Evolutionary conservation across 92 coral and sea anemone genomes (phyloP), one percentile per base, ranked within the genome.

Genomic region (Paramuricea clavata): DNA sequence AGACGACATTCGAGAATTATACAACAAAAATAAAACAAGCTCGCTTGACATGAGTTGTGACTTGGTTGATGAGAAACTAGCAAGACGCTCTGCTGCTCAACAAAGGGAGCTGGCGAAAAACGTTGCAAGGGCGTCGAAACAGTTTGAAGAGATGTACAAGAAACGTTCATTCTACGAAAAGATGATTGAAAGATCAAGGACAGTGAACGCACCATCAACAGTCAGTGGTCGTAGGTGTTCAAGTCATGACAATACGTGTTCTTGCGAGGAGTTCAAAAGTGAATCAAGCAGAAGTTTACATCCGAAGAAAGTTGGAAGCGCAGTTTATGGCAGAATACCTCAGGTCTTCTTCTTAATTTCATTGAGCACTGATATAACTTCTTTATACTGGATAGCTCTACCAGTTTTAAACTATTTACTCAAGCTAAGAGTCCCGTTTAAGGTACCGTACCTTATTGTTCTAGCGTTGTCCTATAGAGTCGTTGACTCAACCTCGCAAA

Each of bases 31-130:
- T 19, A 17, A 44, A n/a, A 52, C 16, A 13, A 59, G 39, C 43
- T 27, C 84, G 0, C 35, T 35, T 36, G 31, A 28, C 4, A 13
- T 79, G 36, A 36, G 73, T 30, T 79, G 84, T 42, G 73, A 61
- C 16, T 11, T 79, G 72, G 67, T 79, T n/a, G 84, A 79, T 15
- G 34, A 61, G 35, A 79, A 79, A 61, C 30, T 79, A 0, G 33
- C 71, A 3, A 25, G 54, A 10, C 72, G 84, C 4, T 73, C 64
- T 5, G 5, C 23, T 2, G 62, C 62, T 19, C 23, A 19, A 19
- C 25, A 54, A 54, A 54, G 21, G 11, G 25, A 54, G 8, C 26
- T 42, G 17, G 52, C 57, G 57, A 42, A 21, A 28, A n/a, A 39
- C 5, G 61, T 10, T 26, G 56, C 56, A 12, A 79, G 23, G 74